phyloP scores from a whole-genome alignment of 2,797 vertebrate species.

The Onychomys torridus region DNA sequence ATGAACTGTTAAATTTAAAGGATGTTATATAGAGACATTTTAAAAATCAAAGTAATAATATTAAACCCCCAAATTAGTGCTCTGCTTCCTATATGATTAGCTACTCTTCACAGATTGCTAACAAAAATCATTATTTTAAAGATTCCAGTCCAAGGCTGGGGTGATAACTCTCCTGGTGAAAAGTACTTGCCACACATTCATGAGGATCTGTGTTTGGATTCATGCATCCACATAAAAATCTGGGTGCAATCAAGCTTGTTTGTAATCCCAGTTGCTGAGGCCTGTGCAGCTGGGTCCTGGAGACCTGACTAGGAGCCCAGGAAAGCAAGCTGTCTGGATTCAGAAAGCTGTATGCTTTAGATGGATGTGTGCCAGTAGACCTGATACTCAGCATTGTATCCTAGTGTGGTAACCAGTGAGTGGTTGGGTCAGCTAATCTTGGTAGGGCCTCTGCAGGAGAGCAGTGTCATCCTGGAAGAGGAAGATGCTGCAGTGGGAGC shows the following conservation, averaged over 20 bases:
- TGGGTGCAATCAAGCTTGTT: not conserved
- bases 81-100: conserved; percentile 7
- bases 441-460: not conserved
- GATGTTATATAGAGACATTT: not conserved
- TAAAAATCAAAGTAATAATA: conserved; percentile 7
- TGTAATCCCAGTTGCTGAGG: not conserved
- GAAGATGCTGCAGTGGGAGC: not conserved
- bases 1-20: conserved; percentile 16
- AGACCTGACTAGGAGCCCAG: not conserved
- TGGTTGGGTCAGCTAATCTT: too few species aligned
- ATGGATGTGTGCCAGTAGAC: not conserved
- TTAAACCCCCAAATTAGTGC: not conserved
- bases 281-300: not conserved
- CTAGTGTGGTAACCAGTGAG: not conserved
- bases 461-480: not conserved
- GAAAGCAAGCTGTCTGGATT: not conserved
- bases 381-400: not conserved
- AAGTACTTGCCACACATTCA: not conserved
- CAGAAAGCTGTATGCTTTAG: not conserved
- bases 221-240: not conserved
- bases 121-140: conserved; percentile 29
- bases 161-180: not conserved
- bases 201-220: not conserved
- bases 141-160: not conserved
- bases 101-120: conserved; percentile 16